Base-by-base conservation (phyloP, 53 echinoderm and acorn worm genomes). In the Paracentrotus lividus region DNA sequence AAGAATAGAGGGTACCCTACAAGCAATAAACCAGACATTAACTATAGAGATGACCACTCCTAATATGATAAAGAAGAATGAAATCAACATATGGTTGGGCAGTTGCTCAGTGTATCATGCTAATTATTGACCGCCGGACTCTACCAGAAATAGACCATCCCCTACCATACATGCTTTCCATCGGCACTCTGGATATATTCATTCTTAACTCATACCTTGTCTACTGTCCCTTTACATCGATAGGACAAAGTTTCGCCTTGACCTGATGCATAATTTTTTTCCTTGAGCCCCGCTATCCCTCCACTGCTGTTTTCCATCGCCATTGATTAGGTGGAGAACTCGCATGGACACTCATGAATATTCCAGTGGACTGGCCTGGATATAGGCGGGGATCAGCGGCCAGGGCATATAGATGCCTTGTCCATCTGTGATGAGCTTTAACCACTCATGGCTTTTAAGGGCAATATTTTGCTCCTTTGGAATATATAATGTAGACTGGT, bases 271-370 rank as follows among this genome's bases (percentile, higher is more conserved):
- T 72, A 61, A 57, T 89, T 60, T 43, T 89, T 57, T 64, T 31
- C 9, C 89, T n/a, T n/a, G n/a, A n/a, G n/a, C n/a, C n/a, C n/a
- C n/a, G n/a, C n/a, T n/a, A n/a, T n/a, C n/a, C n/a, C n/a, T n/a
- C 59, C 47, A 44, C 90, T 90, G 90, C 90, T 31, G 90, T 90
- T 21, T 45, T 90, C 87, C 87, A 87, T 87, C 49, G 27, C 87
- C 47, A 55, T 87, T 87, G 34, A 87, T 87, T 87, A 56, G 57
- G 14, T 6, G 44, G 47, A 27, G 14, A 87, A 21, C 57, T 56
- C 14, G 38, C 20, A 29, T 61, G 89, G 45, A 43, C 36, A 89
- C 64, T 89, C 89, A 89, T 61, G 89, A 89, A 89, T 89, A 89
- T 89, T 89, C 89, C 89, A 65, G 55, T 56, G 89, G 29, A 24